phyloP scores from a whole-genome alignment of 2,888 invertebrate species.

The Ligdia adustata region DNA sequence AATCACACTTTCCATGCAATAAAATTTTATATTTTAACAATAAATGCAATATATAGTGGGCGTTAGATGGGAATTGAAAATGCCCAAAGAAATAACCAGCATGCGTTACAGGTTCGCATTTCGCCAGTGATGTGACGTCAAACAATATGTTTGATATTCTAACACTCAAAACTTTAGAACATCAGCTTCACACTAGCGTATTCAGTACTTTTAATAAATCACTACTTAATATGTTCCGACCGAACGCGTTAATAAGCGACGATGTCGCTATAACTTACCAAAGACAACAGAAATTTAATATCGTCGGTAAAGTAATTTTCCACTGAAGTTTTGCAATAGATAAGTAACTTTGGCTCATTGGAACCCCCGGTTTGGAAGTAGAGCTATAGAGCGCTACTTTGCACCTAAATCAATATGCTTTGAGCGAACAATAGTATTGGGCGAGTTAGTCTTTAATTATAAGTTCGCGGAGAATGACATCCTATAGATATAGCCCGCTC shows the following conservation, averaged over 20 bases:
- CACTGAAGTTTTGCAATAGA: slow-evolving; percentile 75
- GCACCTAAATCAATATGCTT: slow-evolving; percentile 66
- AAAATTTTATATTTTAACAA: too few relatives aligned
- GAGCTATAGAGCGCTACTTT: slow-evolving; percentile 65
- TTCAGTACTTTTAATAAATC: slow-evolving; percentile 35
- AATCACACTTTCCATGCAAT: too few relatives aligned
- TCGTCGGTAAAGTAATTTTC: slow-evolving; percentile 73
- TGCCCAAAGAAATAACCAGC: too few relatives aligned
- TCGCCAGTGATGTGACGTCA: too few relatives aligned
- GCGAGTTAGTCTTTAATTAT: slow-evolving; percentile 42
- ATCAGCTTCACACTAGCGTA: slow-evolving; percentile 17
- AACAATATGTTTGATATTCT: too few relatives aligned
- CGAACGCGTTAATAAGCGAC: slow-evolving; percentile 59
- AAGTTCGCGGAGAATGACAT: slow-evolving; percentile 39
- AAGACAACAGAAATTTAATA: slow-evolving; percentile 80
- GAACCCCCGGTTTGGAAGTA: slow-evolving; percentile 50
- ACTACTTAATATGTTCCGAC: slow-evolving; percentile 53
- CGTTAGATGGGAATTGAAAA: too few relatives aligned
- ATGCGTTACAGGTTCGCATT: too few relatives aligned
- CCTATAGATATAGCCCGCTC: too few relatives aligned
- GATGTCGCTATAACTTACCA: slow-evolving; percentile 65
- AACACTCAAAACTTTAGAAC: slow-evolving; percentile 2
- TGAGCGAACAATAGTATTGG: slow-evolving; percentile 57
- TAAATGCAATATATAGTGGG: too few relatives aligned
- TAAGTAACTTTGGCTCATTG: slow-evolving; percentile 66